Evolutionary conservation across 2,888 invertebrate genomes (phyloP).

Genomic region (Mythimna albipuncta): DNA sequence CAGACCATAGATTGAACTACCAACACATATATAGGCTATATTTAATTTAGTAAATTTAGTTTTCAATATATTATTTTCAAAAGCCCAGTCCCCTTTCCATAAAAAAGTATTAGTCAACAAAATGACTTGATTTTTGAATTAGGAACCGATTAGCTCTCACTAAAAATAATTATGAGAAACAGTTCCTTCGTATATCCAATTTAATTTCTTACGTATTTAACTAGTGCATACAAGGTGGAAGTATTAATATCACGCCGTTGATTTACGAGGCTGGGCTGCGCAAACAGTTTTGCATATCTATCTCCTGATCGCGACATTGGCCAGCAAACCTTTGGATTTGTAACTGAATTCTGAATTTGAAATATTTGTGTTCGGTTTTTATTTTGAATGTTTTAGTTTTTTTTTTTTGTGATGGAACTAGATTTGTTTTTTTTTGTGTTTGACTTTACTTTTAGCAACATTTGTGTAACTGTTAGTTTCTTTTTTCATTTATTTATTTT

Average conservation of each 20-base stretch:
- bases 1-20: too few relatives aligned
- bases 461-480: not conserved
- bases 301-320: slow-evolving; percentile 56
- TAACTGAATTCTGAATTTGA: slow-evolving; percentile 56
- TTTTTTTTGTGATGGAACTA: not conserved
- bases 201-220: slow-evolving; percentile 27
- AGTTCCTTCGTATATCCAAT: not conserved
- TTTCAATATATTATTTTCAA: too few relatives aligned
- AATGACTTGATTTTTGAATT: not conserved
- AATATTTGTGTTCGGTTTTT: slow-evolving; percentile 32
- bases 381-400: not conserved
- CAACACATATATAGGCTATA: too few relatives aligned
- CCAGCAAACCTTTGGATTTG: slow-evolving; percentile 57
- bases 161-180: too few relatives aligned
- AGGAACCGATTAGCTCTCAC: not conserved
- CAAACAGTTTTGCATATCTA: slow-evolving; percentile 71
- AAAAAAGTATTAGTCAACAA: too few relatives aligned
- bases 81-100: too few relatives aligned
- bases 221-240: slow-evolving; percentile 41
- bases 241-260: slow-evolving; percentile 66
- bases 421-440: not conserved
- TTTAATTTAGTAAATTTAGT: too few relatives aligned
- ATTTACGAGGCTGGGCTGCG: slow-evolving; percentile 60
- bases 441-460: too few relatives aligned
- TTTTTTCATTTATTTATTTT: too few relatives aligned